Evolutionary conservation across 2,888 invertebrate species (phyloP).

Genomic region (Stenodema calcarata): DNA sequence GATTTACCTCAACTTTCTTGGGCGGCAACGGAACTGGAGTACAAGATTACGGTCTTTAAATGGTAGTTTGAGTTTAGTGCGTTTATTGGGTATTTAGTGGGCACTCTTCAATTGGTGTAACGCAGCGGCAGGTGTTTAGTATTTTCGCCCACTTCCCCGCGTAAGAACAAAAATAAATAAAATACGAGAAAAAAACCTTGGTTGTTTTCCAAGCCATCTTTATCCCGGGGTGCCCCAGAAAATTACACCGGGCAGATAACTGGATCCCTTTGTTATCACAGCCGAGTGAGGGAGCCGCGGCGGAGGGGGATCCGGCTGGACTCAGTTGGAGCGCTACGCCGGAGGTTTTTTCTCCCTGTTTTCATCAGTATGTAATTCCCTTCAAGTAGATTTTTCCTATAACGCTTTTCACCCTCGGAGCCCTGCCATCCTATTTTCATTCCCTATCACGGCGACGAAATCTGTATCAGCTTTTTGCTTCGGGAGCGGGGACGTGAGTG

Average conservation of each 20-base stretch:
- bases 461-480: conserved; percentile 22
- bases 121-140: too few relatives aligned
- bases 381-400: conserved; percentile 41
- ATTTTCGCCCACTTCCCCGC: too few relatives aligned
- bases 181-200: conserved; percentile 40
- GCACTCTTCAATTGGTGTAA: too few relatives aligned
- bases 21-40: too few relatives aligned
- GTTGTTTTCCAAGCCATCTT: conserved; percentile 33
- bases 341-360: conserved; percentile 5
- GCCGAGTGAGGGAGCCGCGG: not conserved
- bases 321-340: conserved; percentile 1
- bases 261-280: conserved; percentile 36
- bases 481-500: not conserved
- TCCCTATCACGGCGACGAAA: conserved; percentile 37
- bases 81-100: too few relatives aligned
- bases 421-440: conserved; percentile 30
- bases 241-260: conserved; percentile 38
- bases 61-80: too few relatives aligned
- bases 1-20: too few relatives aligned
- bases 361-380: conserved; percentile 43
- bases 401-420: conserved; percentile 7
- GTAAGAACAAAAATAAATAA: conserved; percentile 39
- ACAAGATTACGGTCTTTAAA: too few relatives aligned
- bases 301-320: not conserved
- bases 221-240: conserved; percentile 31